Evolutionary conservation across 1,140 invertebrate species (phyloP), one percentile per base, ranked within the genome.

Genomic region (Lepidostoma basale): DNA sequence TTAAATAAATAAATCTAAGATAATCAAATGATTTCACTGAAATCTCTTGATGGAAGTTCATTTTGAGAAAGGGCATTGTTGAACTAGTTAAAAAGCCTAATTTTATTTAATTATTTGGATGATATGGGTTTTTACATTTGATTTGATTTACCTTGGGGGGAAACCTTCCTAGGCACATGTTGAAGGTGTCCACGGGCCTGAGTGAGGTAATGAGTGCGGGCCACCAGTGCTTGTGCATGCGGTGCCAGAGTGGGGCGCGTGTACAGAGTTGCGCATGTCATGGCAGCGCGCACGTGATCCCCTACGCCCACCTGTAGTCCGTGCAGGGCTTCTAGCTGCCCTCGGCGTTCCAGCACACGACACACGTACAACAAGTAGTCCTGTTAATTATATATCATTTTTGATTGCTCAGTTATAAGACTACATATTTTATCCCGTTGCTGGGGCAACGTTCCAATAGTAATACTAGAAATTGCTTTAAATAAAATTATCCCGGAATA

Each of bases 211-310:
- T 85, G 78, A 0, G 77, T 76, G 54, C 86, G 83, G 1, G 76
- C 74, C 23, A 78, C 79, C 28, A 91, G 73, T 69, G 88, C 85
- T 0, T 79, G 79, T 73, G 86, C 90, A 54, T 78, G 84, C 1
- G 78, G 78, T 3, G 83, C 78, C 26, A 85, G 81, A 20, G 71
- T 67, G 3, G 77, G 77, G 5, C 85, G 79, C 0, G 85, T 77
- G 75, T 91, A 92, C 74, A 92, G 88, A 65, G 86, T 83, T 6
- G 90, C 88, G 71, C 90, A 92, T 0, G 90, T 90, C 78, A 92
- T 90, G 0, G 89, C 86, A 0, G 90, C 90, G 62, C 91, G 81
- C 3, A 91, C 83, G 58, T 86, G 85, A 77, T 92, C 90, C 6
- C 85, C 85, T 72, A 89, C 86, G 18, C 87, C 86, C 3, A 87